These are phyloP conservation scores for Labroides dimidiatus DNA, from an alignment of 2,797 vertebrate species.

Conservation along the genomic window DNA sequence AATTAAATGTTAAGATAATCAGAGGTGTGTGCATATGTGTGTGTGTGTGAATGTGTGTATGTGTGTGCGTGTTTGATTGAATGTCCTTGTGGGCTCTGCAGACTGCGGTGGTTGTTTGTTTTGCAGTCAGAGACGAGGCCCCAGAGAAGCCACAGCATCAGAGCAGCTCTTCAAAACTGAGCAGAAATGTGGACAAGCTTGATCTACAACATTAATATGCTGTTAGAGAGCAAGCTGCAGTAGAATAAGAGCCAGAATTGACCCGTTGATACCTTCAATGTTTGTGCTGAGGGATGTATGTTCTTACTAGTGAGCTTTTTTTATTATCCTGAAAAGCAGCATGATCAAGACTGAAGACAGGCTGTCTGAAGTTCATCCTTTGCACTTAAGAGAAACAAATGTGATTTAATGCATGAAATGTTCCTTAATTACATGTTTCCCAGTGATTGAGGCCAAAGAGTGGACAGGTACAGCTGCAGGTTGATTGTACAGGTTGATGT, in stretches of 20 bases:
- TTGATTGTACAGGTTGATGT: background rate
- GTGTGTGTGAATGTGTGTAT: background rate
- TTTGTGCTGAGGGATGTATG: constrained; percentile 6
- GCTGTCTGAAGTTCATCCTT: background rate
- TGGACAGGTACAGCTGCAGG: constrained; percentile 1
- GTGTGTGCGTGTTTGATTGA: background rate
- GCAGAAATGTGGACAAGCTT: constrained; percentile 19
- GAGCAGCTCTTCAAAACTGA: constrained; percentile 29
- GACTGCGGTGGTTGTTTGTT: constrained; percentile 48
- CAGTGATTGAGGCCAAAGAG: background rate
- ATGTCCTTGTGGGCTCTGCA: constrained; percentile 7
- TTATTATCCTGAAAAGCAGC: constrained; percentile 15
- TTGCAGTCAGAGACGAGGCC: constrained; percentile 37
- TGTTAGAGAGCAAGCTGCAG: constrained; percentile 7
- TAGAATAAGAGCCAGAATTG: constrained; percentile 1
- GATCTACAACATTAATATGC: constrained; percentile 59
- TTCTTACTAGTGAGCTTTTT: constrained; percentile 13
- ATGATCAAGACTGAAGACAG: constrained; percentile 15
- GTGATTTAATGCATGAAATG: background rate
- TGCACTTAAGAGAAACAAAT: background rate
- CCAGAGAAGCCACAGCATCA: constrained; percentile 31
- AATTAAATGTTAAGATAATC: constrained; percentile 26
- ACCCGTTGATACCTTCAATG: constrained; percentile 3
- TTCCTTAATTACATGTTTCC: constrained; percentile 19
- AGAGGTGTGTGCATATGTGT: constrained; percentile 9